Base-by-base conservation (phyloP, 2,113 vertebrate species). In the Daboia siamensis region DNA sequence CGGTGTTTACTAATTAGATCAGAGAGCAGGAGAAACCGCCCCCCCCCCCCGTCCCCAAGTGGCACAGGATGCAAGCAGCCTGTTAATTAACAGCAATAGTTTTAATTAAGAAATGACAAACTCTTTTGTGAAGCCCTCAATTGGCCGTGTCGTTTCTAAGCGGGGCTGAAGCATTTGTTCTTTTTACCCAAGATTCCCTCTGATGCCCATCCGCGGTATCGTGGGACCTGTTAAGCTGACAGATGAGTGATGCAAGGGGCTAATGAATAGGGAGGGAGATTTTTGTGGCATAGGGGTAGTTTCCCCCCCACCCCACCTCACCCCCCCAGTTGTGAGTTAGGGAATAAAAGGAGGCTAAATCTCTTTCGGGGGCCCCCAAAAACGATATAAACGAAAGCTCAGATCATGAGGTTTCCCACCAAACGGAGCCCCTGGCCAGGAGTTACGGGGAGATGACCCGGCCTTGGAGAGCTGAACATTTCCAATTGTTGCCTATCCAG, bases 1-100 rank as follows among this genome's bases (percentile, higher is more conserved):
- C 97, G 98, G 96, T 90, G 93, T 98, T 98, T 97, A 98, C 97
- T 99, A 98, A 99, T 99, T 98, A 98, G 98, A 98, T 97, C 97
- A 95, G 96, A 97, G 94, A 96, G 94, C 92, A 97, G 95, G 92
- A 95, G 92, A 95, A 96, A 93, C 94, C 5, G 46, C 88, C 59
- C 1, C 64, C n/a, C n/a, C n/a, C 2, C 64, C 13, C 39, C 39
- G 39, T 2, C 64, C 29, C n/a, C 94, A 97, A 97, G 89, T 88
- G 93, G 94, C 96, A 97, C 96, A 97, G 97, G 98, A 98, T 48
- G 91, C 57, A 95, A 93, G 95, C 94, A 94, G 96, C 95, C 96
- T 95, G 98, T 98, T 97, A 97, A 98, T 98, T 98, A 98, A 97
- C 95, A 95, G 89, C 96, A 97, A 96, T 94, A 93, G 96, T 98